Evolutionary conservation across 1,140 invertebrate species (phyloP), one percentile per base, ranked within the genome.

Genomic region (Bombus difficillimus): DNA sequence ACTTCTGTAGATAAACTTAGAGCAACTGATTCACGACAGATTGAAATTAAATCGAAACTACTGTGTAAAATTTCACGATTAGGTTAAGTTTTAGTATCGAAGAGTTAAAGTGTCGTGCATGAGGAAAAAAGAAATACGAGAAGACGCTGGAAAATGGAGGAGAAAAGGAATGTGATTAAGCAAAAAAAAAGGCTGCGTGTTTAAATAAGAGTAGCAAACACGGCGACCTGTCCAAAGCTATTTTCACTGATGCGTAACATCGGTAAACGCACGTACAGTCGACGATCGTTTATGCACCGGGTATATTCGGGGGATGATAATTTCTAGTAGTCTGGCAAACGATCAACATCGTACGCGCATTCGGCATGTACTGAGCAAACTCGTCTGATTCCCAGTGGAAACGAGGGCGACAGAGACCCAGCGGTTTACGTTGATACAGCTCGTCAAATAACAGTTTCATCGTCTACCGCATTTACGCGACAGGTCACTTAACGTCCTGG

Each of bases 321-420:
- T 91, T 93, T 81, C 86, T 86, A 81, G 66, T 72, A 81, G 90
- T 90, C 91, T 93, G 91, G 91, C 93, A 92, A 92, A 92, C 89
- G 92, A 92, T 93, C 91, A 93, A 93, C 90, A 88, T 86, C 84
- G 85, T 90, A 89, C 86, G 86, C 87, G 90, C 72, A 79, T 87
- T 81, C 86, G 81, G 76, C 87, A 77, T 85, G 79, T 82, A 87
- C 83, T 83, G 83, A 88, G 89, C 81, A 90, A 90, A 90, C 89
- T 90, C 80, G 88, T 69, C 76, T 79, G 83, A 90, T 80, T 90
- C 89, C 89, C 86, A 32, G 57, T 28, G 85, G 88, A 81, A 78
- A 59, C 66, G 86, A 71, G 62, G 72, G 73, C 78, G 82, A 83
- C 57, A 80, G 79, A 53, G 62, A 82, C 62, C 41, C 71, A 68